Evolutionary conservation across 2,113 vertebrate genomes (phyloP).

Genomic region (Lipophrys pholis): DNA sequence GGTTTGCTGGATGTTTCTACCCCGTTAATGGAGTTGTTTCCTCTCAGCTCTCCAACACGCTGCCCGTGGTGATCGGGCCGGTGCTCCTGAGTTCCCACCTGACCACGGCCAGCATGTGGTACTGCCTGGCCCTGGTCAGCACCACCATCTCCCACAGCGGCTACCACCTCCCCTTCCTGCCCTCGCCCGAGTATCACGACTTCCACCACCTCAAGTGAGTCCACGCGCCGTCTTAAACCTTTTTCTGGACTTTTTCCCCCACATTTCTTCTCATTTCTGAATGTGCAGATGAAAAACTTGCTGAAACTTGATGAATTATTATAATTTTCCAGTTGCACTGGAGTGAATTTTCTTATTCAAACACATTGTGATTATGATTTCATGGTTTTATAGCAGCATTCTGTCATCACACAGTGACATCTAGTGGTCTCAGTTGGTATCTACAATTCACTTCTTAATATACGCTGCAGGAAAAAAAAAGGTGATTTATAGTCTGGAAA

Average conservation of each 20-base stretch:
- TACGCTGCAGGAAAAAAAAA: too few species aligned
- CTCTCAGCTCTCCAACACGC: slow-evolving; percentile 88
- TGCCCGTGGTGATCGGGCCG: slow-evolving; percentile 86
- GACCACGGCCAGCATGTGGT: slow-evolving; percentile 86
- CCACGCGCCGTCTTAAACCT: too few species aligned
- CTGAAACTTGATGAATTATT: too few species aligned
- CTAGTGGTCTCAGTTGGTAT: too few species aligned
- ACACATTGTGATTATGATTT: too few species aligned
- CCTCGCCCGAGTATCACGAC: slow-evolving; percentile 95
- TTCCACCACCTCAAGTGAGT: slow-evolving; percentile 95
- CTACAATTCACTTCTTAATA: too few species aligned
- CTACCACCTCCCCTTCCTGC: slow-evolving; percentile 94
- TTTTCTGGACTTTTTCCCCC: neutral
- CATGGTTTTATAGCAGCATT: too few species aligned
- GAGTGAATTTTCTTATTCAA: too few species aligned
- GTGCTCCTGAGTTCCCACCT: slow-evolving; percentile 89
- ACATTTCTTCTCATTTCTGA: neutral
- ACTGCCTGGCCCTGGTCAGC: slow-evolving; percentile 85
- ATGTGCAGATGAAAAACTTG: too few species aligned
- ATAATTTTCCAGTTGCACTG: too few species aligned
- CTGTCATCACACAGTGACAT: too few species aligned
- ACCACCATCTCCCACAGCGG: slow-evolving; percentile 93
- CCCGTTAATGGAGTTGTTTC: neutral
- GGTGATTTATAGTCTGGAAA: too few species aligned
- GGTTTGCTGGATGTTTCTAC: neutral